Percentiles rank a stretch among this genome's conserved stretches.
Conservation (phyloP, 2,888 invertebrate species). For the Idaea aversata region DNA sequence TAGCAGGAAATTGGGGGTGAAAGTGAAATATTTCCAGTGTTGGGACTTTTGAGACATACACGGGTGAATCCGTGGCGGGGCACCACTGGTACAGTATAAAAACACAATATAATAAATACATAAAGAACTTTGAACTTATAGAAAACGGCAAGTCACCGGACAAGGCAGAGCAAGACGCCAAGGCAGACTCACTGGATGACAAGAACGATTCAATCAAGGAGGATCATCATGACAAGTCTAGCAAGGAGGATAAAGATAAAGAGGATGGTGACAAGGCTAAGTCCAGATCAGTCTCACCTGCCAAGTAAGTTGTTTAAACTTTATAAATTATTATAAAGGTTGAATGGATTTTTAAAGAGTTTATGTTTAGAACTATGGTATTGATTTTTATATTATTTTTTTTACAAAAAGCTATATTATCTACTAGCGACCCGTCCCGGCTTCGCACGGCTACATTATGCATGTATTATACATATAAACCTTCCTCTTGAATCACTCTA, state of each 20-base stretch:
- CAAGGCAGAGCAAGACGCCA: conserved; percentile 61
- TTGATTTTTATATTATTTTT: no score
- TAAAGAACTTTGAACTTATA: conserved; percentile 26
- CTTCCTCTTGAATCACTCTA: no score
- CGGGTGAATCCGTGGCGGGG: no score
- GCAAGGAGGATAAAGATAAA: conserved; percentile 48
- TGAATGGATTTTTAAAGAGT: conserved; percentile 4
- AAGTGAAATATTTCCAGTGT: no score
- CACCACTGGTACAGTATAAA: no score
- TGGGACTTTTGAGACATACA: no score
- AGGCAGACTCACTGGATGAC: conserved; percentile 56
- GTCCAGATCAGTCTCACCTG: conserved; percentile 68
- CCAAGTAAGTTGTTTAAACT: conserved; percentile 47
- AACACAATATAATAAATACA: no score
- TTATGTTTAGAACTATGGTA: conserved; percentile 3
- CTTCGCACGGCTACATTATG: no score
- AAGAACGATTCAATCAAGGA: conserved; percentile 52
- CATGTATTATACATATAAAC: no score
- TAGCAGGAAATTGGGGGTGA: no score
- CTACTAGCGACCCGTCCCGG: no score
- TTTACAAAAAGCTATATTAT: no score
- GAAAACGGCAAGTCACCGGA: conserved; percentile 75
- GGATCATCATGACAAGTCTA: conserved; percentile 54
- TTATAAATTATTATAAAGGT: conserved; percentile 2
- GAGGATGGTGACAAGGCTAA: conserved; percentile 51